A percentile compares a stretch with the other conserved stretches of the same genome.
phyloP scores from a whole-genome alignment of 92 coral and sea anemone species.

The Palythoa heliodiscus region DNA sequence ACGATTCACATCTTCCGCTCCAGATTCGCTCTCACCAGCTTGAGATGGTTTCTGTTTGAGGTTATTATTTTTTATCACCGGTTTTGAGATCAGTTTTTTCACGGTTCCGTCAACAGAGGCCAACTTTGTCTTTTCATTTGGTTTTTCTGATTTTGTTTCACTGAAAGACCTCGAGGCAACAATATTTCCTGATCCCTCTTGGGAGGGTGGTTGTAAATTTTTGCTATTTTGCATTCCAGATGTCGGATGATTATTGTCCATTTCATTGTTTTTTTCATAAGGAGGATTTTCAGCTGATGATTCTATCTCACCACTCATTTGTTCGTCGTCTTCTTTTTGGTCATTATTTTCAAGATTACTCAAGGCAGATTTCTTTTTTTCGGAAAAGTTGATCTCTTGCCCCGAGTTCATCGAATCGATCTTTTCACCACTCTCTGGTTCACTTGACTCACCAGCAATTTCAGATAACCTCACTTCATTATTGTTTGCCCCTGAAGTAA shows the following conservation, averaged over 20 bases:
- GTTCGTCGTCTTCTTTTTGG: background rate
- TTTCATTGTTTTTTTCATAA: background rate
- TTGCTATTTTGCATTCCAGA: background rate
- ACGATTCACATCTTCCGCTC: background rate
- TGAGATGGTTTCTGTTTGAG: background rate
- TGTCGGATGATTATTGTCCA: background rate
- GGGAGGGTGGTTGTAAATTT: background rate
- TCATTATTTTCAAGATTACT: background rate
- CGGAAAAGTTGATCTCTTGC: conserved; percentile 23
- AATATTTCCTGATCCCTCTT: conserved; percentile 9
- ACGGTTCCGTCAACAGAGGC: background rate
- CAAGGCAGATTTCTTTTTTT: conserved; percentile 15
- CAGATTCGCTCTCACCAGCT: background rate
- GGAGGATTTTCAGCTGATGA: background rate
- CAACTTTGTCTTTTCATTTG: background rate
- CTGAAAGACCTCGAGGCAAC: background rate
- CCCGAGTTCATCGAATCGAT: conserved; percentile 23
- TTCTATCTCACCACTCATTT: background rate
- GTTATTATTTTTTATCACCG: background rate
- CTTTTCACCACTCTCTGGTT: conserved; percentile 13
- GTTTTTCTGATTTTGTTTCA: background rate
- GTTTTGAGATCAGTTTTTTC: background rate
- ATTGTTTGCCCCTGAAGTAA: background rate
- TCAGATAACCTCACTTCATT: conserved; percentile 8
- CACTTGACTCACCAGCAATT: conserved; percentile 33